Percentiles rank a stretch among this genome's conserved stretches.
Conservation (phyloP, 2,888 invertebrate species). For the Melieria omissa region DNA sequence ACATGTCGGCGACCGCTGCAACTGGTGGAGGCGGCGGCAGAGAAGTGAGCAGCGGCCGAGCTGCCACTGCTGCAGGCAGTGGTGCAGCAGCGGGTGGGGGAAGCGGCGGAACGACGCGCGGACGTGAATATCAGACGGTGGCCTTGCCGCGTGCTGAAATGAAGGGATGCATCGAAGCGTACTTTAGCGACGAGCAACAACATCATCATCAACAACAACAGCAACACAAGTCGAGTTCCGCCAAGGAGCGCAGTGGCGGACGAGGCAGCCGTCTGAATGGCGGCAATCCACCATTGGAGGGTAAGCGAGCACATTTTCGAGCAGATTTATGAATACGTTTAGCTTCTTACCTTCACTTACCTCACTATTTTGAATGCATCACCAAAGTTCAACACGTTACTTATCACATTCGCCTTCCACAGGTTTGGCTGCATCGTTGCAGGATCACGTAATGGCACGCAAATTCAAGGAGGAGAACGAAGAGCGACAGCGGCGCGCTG, state of each 20-base stretch:
- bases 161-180: conserved; percentile 78
- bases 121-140: conserved; percentile 61
- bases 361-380: background rate
- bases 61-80: background rate
- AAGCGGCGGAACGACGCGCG: conserved; percentile 29
- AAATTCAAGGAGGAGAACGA: conserved; percentile 70
- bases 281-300: conserved; percentile 66
- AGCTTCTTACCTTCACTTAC: background rate
- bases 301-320: conserved; percentile 48
- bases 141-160: conserved; percentile 76
- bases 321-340: background rate
- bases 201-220: conserved; percentile 53
- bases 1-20: conserved; percentile 44
- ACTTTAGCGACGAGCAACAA: conserved; percentile 76
- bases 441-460: conserved; percentile 80
- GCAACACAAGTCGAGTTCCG: conserved; percentile 53
- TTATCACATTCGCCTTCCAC: conserved; percentile 1
- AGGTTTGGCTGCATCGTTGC: conserved; percentile 85
- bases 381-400: too few species aligned
- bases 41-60: conserved; percentile 22
- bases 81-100: conserved; percentile 27
- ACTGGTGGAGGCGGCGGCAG: background rate
- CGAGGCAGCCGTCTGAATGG: conserved; percentile 61
- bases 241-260: conserved; percentile 51
- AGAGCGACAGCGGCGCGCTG: conserved; percentile 63